Conservation (phyloP, 1,140 invertebrate genomes). For the Leptinotarsa undecemlineata region DNA sequence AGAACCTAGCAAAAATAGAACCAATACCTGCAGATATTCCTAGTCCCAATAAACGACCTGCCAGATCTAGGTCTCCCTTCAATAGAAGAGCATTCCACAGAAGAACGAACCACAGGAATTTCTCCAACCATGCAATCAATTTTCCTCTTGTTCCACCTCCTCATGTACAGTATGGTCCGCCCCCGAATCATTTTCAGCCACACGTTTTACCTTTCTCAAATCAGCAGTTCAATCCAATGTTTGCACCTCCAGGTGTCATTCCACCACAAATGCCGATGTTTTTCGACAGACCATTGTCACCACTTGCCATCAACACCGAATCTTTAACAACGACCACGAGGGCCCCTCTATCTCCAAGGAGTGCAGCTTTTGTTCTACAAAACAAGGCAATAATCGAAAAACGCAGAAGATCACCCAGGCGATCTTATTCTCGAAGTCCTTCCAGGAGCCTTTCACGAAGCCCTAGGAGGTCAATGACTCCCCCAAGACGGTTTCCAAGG, state of each 20-base stretch:
- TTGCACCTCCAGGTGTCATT: constrained; percentile 20
- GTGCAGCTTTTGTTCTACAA: constrained; percentile 54
- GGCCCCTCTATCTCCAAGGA: constrained; percentile 54
- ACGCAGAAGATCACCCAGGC: constrained; percentile 48
- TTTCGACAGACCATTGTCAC: constrained; percentile 47
- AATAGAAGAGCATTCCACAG: background rate
- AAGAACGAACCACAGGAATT: background rate
- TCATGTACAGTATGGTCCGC: background rate
- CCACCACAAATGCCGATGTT: constrained; percentile 27
- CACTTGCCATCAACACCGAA: constrained; percentile 48
- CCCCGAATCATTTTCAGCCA: constrained; percentile 12
- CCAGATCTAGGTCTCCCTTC: constrained; percentile 10
- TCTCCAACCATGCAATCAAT: background rate
- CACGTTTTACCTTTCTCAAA: background rate
- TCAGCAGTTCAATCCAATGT: constrained; percentile 11
- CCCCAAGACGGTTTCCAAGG: constrained; percentile 29
- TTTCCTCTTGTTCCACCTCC: background rate
- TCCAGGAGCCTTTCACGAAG: constrained; percentile 37
- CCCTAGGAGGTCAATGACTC: constrained; percentile 33
- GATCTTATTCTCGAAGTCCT: constrained; percentile 48
- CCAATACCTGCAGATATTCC: background rate
- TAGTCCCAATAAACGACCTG: background rate
- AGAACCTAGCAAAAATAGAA: background rate
- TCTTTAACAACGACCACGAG: constrained; percentile 44
- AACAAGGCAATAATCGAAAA: constrained; percentile 53